These are phyloP conservation scores for Cyprinodon brontotheroides DNA, from an alignment of 2,113 vertebrate species.

Conservation along the genomic window DNA sequence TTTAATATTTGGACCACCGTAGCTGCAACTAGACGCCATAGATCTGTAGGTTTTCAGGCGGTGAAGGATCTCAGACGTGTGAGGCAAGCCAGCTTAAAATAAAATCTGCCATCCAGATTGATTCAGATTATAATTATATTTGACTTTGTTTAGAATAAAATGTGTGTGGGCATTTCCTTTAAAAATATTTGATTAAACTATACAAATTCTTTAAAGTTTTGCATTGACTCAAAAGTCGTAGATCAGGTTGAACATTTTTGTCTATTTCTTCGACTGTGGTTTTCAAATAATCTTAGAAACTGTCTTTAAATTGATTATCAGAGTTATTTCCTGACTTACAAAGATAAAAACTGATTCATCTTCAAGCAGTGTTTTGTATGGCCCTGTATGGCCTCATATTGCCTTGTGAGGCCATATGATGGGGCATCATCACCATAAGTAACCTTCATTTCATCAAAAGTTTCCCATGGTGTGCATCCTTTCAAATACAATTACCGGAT, in stretches of 20 bases:
- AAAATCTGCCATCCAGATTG: constrained; percentile 4
- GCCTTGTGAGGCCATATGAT: too few species aligned
- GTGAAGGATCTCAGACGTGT: constrained; percentile 24
- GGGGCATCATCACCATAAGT: too few species aligned
- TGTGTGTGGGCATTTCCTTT: not conserved
- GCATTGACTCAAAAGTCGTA: too few species aligned
- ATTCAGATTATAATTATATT: constrained; percentile 6
- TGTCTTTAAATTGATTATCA: not conserved
- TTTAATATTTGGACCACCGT: constrained; percentile 44
- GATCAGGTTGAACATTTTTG: too few species aligned
- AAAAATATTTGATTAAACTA: not conserved
- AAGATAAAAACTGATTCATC: too few species aligned
- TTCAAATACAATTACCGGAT: too few species aligned
- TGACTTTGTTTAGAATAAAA: not conserved
- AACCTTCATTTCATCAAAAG: too few species aligned
- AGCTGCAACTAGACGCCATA: constrained; percentile 40
- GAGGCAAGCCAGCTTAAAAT: constrained; percentile 1
- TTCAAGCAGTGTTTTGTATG: too few species aligned
- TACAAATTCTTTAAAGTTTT: not conserved
- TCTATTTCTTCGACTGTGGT: too few species aligned
- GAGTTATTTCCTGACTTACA: not conserved
- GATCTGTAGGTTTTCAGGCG: constrained; percentile 53
- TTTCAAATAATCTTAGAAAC: too few species aligned
- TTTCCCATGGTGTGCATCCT: too few species aligned
- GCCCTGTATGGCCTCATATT: too few species aligned